Base-by-base conservation (phyloP, 2,888 invertebrate genomes). In the Acanthosepion esculentum region DNA sequence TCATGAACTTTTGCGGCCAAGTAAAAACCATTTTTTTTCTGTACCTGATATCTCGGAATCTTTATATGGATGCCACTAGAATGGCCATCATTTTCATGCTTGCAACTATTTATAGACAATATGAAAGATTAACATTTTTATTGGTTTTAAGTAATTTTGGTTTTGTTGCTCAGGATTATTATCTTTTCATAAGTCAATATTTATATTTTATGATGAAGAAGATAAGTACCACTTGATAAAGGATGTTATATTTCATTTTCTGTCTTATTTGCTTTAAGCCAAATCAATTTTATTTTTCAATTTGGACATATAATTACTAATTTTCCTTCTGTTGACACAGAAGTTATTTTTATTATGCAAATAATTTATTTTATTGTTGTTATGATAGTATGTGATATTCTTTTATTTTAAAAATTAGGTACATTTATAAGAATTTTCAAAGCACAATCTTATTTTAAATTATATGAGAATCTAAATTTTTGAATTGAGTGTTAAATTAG, bases 1-100 rank as follows among this genome's bases (percentile, higher is more conserved):
- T 97, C 98, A 99, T 96, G 99, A 99, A 97, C 98, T 99, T 97
- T 98, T 99, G 96, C 96, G 97, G 91, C 97, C 97, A 50, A 96
- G 96, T n/a, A 96, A 96, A 91, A 95, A 95, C 26, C 94, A 94
- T 18, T 93, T 93, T 53, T 93, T 93, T 50, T 53, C 93, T n/a
- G 50, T n/a, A n/a, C 53, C 93, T 41, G 53, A 93, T 18, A 18
- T 33, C 29, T 93, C 53, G 15, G 93, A 53, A 50, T 20, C 53
- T 93, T 29, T 53, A 48, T 93, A 93, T 93, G 93, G 53, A 29
- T 93, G 48, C 50, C 93, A 93, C 33, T 93, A 78, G 33, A 78
- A 78, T 33, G 33, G 33, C 78, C n/a, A n/a, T 18, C 33, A 29
- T 78, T 78, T 78, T 78, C 59, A 23, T 59, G 59, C 23, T 78